phyloP scores from a whole-genome alignment of 2,797 vertebrate species.

The Neopelma chrysocephalum region DNA sequence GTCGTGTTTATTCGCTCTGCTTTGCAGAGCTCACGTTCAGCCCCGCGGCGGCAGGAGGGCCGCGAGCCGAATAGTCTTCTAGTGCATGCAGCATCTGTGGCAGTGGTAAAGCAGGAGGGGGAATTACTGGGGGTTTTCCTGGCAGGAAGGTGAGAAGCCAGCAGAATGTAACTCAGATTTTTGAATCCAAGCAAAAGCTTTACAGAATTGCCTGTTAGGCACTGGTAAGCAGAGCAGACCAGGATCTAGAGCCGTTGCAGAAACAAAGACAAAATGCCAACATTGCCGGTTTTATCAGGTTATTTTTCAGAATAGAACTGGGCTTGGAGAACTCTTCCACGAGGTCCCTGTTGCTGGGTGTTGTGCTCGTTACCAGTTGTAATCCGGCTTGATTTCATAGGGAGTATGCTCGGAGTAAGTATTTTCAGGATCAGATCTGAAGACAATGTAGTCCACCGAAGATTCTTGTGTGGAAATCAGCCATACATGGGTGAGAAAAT shows the following conservation, averaged over 20 bases:
- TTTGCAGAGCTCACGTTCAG: not conserved
- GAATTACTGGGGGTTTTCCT: not conserved
- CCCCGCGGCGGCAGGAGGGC: not conserved
- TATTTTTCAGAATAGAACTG: slow-evolving; percentile 18
- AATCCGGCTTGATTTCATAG: not conserved
- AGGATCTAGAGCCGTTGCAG: not conserved
- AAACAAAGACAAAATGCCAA: not conserved
- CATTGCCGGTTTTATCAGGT: not conserved
- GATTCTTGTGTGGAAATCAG: slow-evolving; percentile 32
- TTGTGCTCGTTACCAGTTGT: not conserved
- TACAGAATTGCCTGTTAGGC: not conserved
- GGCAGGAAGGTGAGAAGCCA: not conserved
- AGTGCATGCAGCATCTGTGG: not conserved
- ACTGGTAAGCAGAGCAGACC: not conserved
- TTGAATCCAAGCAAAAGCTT: not conserved
- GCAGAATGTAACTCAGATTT: not conserved
- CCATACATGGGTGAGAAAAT: slow-evolving; percentile 14
- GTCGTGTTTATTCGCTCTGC: not conserved
- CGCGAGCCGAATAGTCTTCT: not conserved
- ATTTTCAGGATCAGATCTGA: slow-evolving; percentile 33
- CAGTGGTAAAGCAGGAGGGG: not conserved
- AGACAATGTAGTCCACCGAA: slow-evolving; percentile 15
- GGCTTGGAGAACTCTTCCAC: not conserved
- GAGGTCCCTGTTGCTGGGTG: not conserved
- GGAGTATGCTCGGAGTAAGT: not conserved